Base-by-base conservation (phyloP, 2,113 vertebrate species). In the Xiphias gladius region DNA sequence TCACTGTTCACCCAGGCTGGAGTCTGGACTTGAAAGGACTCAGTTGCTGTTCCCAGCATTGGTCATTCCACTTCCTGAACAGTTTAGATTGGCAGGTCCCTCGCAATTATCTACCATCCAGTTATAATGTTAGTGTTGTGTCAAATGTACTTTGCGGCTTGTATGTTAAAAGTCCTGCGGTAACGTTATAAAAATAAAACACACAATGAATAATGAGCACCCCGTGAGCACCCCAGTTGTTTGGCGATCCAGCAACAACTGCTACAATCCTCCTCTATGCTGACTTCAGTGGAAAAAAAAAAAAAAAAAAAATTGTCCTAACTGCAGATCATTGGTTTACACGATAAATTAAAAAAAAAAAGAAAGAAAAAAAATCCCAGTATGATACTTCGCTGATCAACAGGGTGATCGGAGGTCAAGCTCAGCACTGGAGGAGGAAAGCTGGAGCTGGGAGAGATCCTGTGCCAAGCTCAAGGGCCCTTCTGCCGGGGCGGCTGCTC, bases 1-100 rank as follows among this genome's bases (percentile, higher is more conserved):
- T 86, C 85, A 32, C 62, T 9, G 50, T 54, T 75, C 24, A 30
- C 32, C 28, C 70, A 37, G n/a, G 39, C 81, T 61, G 61, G 41
- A 72, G 78, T 71, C 62, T 62, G 64, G 80, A 87, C 74, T 39
- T 68, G 65, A 77, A 85, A 86, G 67, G 63, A 81, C 62, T 76
- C 32, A 14, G 26, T 55, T 67, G 67, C 14, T 37, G 24, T 37
- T 74, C 63, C 57, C 50, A 76, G 52, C 80, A 43, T 4, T 61
- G 83, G 48, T 35, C 32, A 35, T 6, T 35, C 16, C 55, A 48
- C 46, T 39, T 68, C 52, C 39, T 54, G 2, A 13, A 28, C 12
- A 19, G 54, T 73, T 54, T 52, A 4, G 17, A 22, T 2, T 19
- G 17, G 32, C 46, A 5, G 5, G 0, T 3, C 13, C 4, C 22